Conservation (phyloP, 2,888 invertebrate species). For the Tyria jacobaeae region DNA sequence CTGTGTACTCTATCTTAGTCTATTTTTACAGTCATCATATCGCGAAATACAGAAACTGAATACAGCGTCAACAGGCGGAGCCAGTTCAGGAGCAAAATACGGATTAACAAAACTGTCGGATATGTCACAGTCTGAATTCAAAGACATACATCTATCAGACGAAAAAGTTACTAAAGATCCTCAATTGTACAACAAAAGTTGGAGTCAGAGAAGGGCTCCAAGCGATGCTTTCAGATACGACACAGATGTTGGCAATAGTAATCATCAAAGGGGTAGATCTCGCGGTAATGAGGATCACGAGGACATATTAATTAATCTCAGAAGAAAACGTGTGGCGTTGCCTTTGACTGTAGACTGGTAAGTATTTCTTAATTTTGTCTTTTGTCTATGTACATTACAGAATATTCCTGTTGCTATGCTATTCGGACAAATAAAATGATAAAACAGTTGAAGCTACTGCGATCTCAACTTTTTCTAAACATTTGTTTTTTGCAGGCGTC, state of each 20-base stretch:
- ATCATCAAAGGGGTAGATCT: conserved; percentile 32
- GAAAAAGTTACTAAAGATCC: conserved; percentile 62
- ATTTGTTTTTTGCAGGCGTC: too few relatives aligned
- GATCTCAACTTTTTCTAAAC: too few relatives aligned
- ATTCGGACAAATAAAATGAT: too few relatives aligned
- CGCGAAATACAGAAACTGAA: conserved; percentile 82
- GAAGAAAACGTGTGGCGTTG: conserved; percentile 68
- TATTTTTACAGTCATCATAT: conserved; percentile 78
- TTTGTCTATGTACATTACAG: background rate
- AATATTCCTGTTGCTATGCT: background rate
- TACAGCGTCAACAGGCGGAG: conserved; percentile 68
- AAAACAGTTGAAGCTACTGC: too few relatives aligned
- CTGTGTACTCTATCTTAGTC: background rate
- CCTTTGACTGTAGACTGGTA: conserved; percentile 87
- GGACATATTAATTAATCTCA: conserved; percentile 58
- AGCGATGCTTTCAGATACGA: conserved; percentile 17
- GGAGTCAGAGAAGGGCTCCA: conserved; percentile 43
- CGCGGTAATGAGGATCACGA: conserved; percentile 44
- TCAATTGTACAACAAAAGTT: conserved; percentile 60
- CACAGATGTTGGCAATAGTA: conserved; percentile 13
- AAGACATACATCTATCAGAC: conserved; percentile 77
- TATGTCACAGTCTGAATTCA: conserved; percentile 87
- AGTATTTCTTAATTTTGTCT: conserved; percentile 47
- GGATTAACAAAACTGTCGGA: conserved; percentile 88
- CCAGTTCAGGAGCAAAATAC: conserved; percentile 79